Evolutionary conservation across 30 jellyfish, hydroid and myxozoan species (phyloP).

Genomic region (Catostylus mosaicus): DNA sequence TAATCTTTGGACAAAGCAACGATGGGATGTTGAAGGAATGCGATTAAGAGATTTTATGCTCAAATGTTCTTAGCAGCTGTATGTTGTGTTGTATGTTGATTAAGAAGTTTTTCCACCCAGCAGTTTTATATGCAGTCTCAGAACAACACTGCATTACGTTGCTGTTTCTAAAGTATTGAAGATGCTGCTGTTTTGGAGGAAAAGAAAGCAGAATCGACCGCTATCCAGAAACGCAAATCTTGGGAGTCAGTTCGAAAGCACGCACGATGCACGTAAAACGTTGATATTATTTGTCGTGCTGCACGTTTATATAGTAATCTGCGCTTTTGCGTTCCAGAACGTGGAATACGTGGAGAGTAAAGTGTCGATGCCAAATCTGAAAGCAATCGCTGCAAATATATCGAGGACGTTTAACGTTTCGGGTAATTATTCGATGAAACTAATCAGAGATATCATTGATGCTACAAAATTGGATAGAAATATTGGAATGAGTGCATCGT

Average conservation of each 20-base stretch:
- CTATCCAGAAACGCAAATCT: background rate
- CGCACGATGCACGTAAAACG: slow-evolving; percentile 42
- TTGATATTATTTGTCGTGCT: slow-evolving; percentile 28
- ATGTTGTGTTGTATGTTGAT: too few species aligned
- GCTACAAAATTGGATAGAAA: slow-evolving; percentile 55
- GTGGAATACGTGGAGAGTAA: slow-evolving; percentile 41
- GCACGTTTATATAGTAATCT: slow-evolving; percentile 55
- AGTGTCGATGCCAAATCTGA: slow-evolving; percentile 31
- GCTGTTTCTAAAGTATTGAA: too few species aligned
- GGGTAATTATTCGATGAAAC: slow-evolving; percentile 5
- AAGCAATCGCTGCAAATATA: slow-evolving; percentile 17
- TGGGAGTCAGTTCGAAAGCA: background rate
- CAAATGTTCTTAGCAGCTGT: too few species aligned
- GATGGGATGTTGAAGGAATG: too few species aligned
- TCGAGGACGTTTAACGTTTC: slow-evolving; percentile 24
- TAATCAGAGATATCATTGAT: slow-evolving; percentile 1
- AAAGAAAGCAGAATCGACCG: slow-evolving; percentile 15
- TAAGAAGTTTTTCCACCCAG: too few species aligned
- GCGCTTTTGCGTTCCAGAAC: slow-evolving; percentile 63
- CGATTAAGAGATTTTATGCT: too few species aligned
- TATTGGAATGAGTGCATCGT: slow-evolving; percentile 33
- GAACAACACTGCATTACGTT: too few species aligned
- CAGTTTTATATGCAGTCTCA: too few species aligned
- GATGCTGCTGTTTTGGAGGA: slow-evolving; percentile 69
- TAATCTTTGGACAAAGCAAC: too few species aligned